These are phyloP conservation scores for Drosophila vallismaia DNA, from an alignment of 2,888 invertebrate species.

Conservation along the genomic window DNA sequence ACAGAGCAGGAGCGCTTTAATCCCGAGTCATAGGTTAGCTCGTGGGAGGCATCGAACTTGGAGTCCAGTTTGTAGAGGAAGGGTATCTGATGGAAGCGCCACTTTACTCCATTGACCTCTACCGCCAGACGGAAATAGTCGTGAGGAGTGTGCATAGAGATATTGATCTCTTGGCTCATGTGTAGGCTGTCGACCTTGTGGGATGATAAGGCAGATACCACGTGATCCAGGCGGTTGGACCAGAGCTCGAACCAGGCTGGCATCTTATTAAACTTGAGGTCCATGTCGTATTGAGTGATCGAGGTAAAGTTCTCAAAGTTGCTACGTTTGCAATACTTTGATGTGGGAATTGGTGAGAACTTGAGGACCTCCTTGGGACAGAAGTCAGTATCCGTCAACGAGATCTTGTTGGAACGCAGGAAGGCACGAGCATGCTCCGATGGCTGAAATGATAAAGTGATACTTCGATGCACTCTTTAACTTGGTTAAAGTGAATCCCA, in stretches of 20 bases:
- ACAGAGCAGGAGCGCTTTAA: slow-evolving; percentile 83
- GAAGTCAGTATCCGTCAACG: slow-evolving; percentile 80
- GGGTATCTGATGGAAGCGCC: slow-evolving; percentile 82
- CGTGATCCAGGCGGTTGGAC: slow-evolving; percentile 82
- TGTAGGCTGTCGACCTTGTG: slow-evolving; percentile 81
- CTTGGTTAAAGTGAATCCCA: background rate
- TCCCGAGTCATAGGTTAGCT: slow-evolving; percentile 81
- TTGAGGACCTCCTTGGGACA: slow-evolving; percentile 83
- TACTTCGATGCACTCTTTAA: background rate
- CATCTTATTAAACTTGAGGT: slow-evolving; percentile 83
- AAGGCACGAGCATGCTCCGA: slow-evolving; percentile 82
- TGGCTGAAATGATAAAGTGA: slow-evolving; percentile 65
- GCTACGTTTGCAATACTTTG: slow-evolving; percentile 82
- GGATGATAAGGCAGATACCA: slow-evolving; percentile 81
- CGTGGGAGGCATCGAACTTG: slow-evolving; percentile 83
- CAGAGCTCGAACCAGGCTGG: slow-evolving; percentile 82
- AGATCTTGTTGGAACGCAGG: slow-evolving; percentile 78
- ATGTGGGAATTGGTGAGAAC: slow-evolving; percentile 83
- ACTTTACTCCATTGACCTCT: slow-evolving; percentile 81
- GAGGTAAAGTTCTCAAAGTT: slow-evolving; percentile 83
- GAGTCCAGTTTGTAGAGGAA: slow-evolving; percentile 83
- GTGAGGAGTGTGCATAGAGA: slow-evolving; percentile 80
- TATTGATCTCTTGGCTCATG: slow-evolving; percentile 80
- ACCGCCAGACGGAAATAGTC: slow-evolving; percentile 82
- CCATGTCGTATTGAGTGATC: slow-evolving; percentile 82